These are phyloP conservation scores for Cotesia glomerata DNA, from an alignment of 1,140 invertebrate genomes.

Conservation along the genomic window DNA sequence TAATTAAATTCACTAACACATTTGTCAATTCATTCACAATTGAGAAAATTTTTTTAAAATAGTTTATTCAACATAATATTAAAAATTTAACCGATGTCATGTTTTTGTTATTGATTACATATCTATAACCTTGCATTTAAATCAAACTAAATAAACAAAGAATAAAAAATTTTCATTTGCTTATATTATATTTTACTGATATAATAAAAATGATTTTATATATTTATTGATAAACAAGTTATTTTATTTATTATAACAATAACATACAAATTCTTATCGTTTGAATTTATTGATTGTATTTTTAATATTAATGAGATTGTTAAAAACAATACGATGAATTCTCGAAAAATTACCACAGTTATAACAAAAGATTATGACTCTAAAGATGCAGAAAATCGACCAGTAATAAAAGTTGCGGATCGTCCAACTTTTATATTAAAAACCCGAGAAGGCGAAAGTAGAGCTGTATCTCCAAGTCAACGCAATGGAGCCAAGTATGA, in stretches of 20 bases:
- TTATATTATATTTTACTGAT: too few species aligned
- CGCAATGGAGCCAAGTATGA: conserved; percentile 55
- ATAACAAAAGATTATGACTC: conserved; percentile 48
- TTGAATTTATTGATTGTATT: neutral
- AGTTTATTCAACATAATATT: too few species aligned
- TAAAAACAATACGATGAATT: conserved; percentile 23
- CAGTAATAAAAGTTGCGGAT: conserved; percentile 51
- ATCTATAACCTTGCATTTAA: too few species aligned
- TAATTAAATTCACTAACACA: too few species aligned
- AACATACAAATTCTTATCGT: neutral
- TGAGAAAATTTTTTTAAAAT: too few species aligned
- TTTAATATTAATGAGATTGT: neutral
- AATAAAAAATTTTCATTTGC: too few species aligned
- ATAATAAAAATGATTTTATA: neutral
- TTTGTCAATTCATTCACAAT: too few species aligned
- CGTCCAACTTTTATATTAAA: conserved; percentile 65
- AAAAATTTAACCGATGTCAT: too few species aligned
- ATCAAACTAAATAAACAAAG: too few species aligned
- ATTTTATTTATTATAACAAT: neutral
- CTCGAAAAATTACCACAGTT: conserved; percentile 42
- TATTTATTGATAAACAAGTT: too few species aligned
- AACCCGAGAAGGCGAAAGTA: conserved; percentile 63
- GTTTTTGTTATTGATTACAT: too few species aligned
- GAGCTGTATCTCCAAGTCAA: conserved; percentile 62
- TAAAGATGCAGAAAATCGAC: conserved; percentile 49